These are phyloP conservation scores for Solen grandis DNA, from an alignment of 1,140 invertebrate genomes.

Conservation along the genomic window DNA sequence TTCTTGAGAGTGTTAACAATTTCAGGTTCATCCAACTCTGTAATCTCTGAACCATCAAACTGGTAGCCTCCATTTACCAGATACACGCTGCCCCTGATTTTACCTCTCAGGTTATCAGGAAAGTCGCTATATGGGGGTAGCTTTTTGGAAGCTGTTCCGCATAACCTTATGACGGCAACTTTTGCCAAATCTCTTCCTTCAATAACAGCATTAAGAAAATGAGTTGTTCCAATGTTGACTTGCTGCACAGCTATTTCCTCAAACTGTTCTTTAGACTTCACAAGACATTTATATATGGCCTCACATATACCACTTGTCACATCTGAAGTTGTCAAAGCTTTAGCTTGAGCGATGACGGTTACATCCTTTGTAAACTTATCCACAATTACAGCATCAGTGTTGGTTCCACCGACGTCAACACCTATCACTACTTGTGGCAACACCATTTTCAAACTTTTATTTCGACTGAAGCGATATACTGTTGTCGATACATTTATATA, in stretches of 20 bases:
- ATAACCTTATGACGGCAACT: conserved; percentile 74
- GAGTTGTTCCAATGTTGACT: conserved; percentile 78
- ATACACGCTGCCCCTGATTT: conserved; percentile 60
- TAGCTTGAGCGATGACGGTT: conserved; percentile 64
- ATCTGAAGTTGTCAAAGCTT: conserved; percentile 72
- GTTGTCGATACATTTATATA: no score
- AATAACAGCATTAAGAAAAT: conserved; percentile 78
- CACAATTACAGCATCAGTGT: conserved; percentile 72
- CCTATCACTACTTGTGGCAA: conserved; percentile 15
- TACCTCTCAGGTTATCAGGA: conserved; percentile 59
- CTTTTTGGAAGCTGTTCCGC: conserved; percentile 70
- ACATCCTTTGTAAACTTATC: conserved; percentile 33
- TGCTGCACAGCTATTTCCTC: conserved; percentile 57
- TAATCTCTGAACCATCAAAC: conserved; percentile 72
- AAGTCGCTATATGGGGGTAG: conserved; percentile 75
- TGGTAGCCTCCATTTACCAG: conserved; percentile 74
- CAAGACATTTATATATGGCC: conserved; percentile 62
- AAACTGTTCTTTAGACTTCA: conserved; percentile 50
- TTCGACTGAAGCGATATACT: no score
- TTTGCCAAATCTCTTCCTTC: conserved; percentile 70
- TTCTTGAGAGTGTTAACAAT: conserved; percentile 56
- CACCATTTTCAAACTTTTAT: no score
- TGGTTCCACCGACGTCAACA: conserved; percentile 43
- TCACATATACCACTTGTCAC: conserved; percentile 70
- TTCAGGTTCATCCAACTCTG: conserved; percentile 64